Percentiles rank a stretch among this genome's conserved stretches.
Evolutionary conservation across 2,113 vertebrate genomes (phyloP).

Genomic region (Mesocricetus auratus): DNA sequence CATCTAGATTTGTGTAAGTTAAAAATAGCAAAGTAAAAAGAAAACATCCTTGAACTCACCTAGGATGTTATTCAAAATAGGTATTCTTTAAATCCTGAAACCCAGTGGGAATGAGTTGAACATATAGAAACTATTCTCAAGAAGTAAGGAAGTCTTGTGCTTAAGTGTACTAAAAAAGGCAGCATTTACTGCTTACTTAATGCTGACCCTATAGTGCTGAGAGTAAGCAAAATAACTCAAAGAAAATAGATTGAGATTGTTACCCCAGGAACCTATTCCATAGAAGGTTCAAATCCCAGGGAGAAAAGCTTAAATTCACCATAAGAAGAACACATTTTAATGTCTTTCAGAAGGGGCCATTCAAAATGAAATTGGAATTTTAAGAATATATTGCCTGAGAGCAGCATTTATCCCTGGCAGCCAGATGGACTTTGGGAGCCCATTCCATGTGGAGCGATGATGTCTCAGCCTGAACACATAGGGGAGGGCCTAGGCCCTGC

Average conservation of each 20-base stretch:
- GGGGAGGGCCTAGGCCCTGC: no score
- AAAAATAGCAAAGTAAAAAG: neutral
- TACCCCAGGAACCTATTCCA: neutral
- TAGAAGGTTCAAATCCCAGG: neutral
- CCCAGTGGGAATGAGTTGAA: neutral
- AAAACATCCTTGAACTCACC: neutral
- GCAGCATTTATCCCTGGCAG: no score
- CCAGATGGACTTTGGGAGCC: no score
- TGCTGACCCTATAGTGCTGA: neutral
- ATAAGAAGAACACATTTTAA: neutral
- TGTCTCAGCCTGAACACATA: no score
- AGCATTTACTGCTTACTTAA: neutral
- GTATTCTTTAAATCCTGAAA: neutral
- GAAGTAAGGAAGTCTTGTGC: neutral
- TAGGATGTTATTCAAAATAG: neutral
- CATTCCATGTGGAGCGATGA: no score
- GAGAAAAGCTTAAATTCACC: slow-evolving; percentile 25
- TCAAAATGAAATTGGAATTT: slow-evolving; percentile 6
- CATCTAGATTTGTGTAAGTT: neutral
- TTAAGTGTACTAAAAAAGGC: neutral
- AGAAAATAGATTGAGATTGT: neutral
- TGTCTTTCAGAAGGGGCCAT: neutral
- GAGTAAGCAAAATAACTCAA: neutral
- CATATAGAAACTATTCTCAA: neutral
- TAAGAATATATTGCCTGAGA: neutral